These are phyloP conservation scores for Heterotis niloticus DNA, from an alignment of 2,113 vertebrate species.

Conservation along the genomic window DNA sequence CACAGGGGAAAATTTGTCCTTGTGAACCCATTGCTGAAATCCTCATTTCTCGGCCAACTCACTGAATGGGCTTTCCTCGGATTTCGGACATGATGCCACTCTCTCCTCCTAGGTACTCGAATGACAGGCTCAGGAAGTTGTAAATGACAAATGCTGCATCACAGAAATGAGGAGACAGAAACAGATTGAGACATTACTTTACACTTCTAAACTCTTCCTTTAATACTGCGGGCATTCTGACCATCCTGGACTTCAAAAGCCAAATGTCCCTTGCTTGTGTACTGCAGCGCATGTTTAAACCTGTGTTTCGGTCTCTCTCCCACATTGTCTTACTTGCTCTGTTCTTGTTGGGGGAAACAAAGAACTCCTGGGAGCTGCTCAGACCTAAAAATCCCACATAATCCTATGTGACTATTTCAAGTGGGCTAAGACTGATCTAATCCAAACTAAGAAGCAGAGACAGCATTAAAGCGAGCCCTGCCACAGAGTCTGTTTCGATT, in stretches of 20 bases:
- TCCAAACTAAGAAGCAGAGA: constrained; percentile 36
- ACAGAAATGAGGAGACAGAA: not conserved
- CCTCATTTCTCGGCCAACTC: too few relatives aligned
- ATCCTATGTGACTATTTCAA: constrained; percentile 64
- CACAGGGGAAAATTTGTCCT: too few relatives aligned
- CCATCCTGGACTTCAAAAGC: too few relatives aligned
- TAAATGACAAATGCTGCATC: constrained; percentile 92
- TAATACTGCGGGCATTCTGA: too few relatives aligned
- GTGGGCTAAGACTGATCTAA: constrained; percentile 61
- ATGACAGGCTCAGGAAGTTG: constrained; percentile 93
- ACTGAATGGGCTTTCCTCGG: constrained; percentile 84
- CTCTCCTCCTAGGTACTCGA: constrained; percentile 93
- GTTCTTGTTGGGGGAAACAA: too few relatives aligned
- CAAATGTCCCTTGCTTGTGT: not conserved
- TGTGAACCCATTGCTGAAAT: too few relatives aligned
- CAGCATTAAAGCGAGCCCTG: too few relatives aligned
- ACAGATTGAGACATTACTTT: not conserved
- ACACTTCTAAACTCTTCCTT: too few relatives aligned
- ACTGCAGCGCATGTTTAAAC: not conserved
- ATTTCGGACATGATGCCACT: constrained; percentile 96
- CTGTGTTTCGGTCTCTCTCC: too few relatives aligned
- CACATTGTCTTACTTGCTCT: too few relatives aligned
- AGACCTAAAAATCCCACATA: constrained; percentile 58
- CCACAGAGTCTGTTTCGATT: too few relatives aligned
- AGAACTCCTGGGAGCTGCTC: constrained; percentile 31